Evolutionary conservation across 2,113 vertebrate genomes (phyloP), one percentile per base, ranked within the genome.

Genomic region (Sceloporus undulatus): DNA sequence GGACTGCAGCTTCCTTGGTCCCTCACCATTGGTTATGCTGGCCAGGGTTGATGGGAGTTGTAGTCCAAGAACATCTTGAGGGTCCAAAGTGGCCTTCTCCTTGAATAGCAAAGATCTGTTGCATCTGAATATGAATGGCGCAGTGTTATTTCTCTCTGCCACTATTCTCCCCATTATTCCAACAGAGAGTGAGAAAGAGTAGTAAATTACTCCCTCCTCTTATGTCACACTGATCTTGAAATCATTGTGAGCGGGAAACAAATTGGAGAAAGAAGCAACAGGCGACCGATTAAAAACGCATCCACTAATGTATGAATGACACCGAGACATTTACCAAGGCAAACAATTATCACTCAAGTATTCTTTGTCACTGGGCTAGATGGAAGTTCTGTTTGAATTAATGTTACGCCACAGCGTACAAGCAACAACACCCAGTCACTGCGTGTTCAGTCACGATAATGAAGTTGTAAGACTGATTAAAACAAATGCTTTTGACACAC

Each of bases 391-490:
- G 87, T 91, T 96, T 92, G 76, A 87, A 85, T 91, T 82, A 91
- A 85, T 81, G n/a, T 11, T 18, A 62, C 2, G 77, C 82, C 14
- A 48, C 85, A 42, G 13, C 79, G 52, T 71, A 83, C 73, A 87
- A 79, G 3, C 5, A 27, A 82, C 13, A 78, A 85, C 85, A 62
- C 25, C 23, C 84, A 66, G 76, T 87, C 93, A 76, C 7, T 79
- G 54, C 40, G 70, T 27, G n/a, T 21, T 84, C 54, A 70, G 83
- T 91, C 90, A 91, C 87, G 70, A 66, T 91, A 90, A 91, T 88
- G 79, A 94, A 93, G 91, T 88, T 74, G 68, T 88, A 54, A 77
- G 71, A 88, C 90, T 94, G 79, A 90, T 83, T 80, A n/a, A 85
- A 92, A 75, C 23, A 94, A 82, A 87, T 79, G 75, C 38, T 86